phyloP scores from a whole-genome alignment of 2,113 vertebrate species.

The Entomyzon cyanotis region DNA sequence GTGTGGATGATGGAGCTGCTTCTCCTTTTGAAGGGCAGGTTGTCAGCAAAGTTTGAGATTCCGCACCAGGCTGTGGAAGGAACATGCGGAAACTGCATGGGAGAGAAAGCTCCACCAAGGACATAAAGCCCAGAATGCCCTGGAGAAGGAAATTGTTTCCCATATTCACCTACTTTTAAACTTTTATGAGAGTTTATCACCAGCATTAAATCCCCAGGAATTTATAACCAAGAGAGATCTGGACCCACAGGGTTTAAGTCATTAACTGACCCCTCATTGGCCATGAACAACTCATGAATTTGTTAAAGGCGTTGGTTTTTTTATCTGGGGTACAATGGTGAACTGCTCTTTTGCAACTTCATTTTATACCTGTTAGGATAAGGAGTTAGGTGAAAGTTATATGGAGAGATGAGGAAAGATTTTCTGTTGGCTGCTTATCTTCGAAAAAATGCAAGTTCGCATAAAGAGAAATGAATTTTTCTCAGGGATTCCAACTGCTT shows the following conservation, averaged over 20 bases:
- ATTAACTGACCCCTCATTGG: background rate
- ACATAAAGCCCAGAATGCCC: background rate
- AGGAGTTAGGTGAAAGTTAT: background rate
- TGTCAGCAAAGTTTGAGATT: background rate
- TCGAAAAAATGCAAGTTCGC: background rate
- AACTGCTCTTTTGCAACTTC: background rate
- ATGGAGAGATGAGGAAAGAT: background rate
- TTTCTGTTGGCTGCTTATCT: background rate
- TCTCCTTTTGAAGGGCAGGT: background rate
- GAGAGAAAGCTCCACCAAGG: background rate
- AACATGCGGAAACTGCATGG: background rate
- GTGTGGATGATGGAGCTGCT: background rate
- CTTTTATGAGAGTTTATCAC: background rate
- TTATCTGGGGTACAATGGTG: background rate
- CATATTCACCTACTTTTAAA: background rate
- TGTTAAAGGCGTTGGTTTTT: background rate
- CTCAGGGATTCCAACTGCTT: background rate
- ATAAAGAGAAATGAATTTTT: background rate
- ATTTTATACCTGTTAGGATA: background rate
- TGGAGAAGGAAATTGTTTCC: background rate
- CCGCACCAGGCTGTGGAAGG: background rate
- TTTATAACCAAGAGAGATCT: background rate
- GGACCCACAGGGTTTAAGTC: background rate
- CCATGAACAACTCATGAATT: rapidly evolving
- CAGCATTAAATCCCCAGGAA: background rate